These are phyloP conservation scores for Atlantisia rogersi DNA, from an alignment of 2,113 vertebrate species.

Conservation along the genomic window DNA sequence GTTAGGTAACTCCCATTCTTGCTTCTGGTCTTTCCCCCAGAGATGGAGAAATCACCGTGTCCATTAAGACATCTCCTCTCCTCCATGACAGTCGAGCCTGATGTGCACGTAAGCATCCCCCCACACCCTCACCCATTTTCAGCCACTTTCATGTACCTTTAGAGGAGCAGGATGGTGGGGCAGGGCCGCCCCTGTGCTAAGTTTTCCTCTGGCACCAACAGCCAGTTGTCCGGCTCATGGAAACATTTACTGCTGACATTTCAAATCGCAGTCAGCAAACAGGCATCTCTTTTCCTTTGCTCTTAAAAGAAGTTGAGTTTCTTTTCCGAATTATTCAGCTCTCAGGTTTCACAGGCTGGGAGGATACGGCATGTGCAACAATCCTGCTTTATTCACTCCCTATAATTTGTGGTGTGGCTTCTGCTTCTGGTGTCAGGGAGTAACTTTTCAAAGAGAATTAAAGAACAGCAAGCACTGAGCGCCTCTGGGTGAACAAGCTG, in stretches of 20 bases:
- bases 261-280: neutral
- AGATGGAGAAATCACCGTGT: neutral
- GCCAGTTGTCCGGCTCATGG: rapidly evolving
- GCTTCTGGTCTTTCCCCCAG: neutral
- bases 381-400: constrained; percentile 39
- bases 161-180: rapidly evolving
- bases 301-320: neutral
- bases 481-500: constrained; percentile 58
- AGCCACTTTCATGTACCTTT: neutral
- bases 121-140: neutral
- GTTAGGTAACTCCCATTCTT: neutral
- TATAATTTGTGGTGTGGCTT: constrained; percentile 44
- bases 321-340: constrained; percentile 28
- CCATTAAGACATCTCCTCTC: neutral
- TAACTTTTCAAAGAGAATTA: constrained; percentile 58
- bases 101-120: rapidly evolving
- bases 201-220: neutral
- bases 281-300: neutral
- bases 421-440: constrained; percentile 19
- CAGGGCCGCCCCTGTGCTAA: neutral
- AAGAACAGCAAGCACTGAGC: constrained; percentile 33
- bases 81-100: rapidly evolving
- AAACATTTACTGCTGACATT: neutral
- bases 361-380: neutral
- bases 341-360: constrained; percentile 46